Percentiles rank a stretch among this genome's conserved stretches.
Conservation (phyloP, 2,888 invertebrate species). For the Chaetogeoica ovagalla region DNA sequence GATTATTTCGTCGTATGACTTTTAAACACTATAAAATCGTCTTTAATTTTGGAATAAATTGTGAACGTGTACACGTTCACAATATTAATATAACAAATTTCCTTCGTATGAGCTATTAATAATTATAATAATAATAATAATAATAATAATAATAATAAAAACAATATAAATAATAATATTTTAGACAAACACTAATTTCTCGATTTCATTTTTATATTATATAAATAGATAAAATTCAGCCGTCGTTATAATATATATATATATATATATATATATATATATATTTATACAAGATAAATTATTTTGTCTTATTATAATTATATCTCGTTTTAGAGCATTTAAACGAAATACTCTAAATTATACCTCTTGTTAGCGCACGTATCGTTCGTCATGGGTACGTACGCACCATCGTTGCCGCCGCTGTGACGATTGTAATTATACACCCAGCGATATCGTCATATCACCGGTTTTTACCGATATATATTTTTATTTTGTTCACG, state of each 20-base stretch:
- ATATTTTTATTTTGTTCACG: too few relatives aligned
- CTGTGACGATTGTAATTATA: too few relatives aligned
- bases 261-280: constrained; percentile 14
- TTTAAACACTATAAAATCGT: constrained; percentile 4
- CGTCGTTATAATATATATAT: too few relatives aligned
- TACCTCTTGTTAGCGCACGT: too few relatives aligned
- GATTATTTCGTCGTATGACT: not conserved
- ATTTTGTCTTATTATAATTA: too few relatives aligned
- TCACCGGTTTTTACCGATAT: too few relatives aligned
- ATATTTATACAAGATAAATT: constrained; percentile 7
- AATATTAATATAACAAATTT: constrained; percentile 20
- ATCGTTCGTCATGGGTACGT: too few relatives aligned
- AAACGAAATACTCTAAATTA: too few relatives aligned
- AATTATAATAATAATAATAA: constrained; percentile 1
- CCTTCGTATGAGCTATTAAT: not conserved
- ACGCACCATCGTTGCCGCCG: too few relatives aligned
- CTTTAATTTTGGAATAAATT: constrained; percentile 18
- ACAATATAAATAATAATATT: not conserved
- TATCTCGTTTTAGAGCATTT: not conserved
- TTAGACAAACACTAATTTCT: constrained; percentile 19
- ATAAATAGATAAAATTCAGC: too few relatives aligned
- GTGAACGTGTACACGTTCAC: constrained; percentile 29
- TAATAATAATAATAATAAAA: constrained; percentile 3
- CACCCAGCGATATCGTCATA: too few relatives aligned
- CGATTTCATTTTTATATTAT: not conserved